phyloP scores from a whole-genome alignment of 2,113 vertebrate genomes.

The Acrocephalus kingi region DNA sequence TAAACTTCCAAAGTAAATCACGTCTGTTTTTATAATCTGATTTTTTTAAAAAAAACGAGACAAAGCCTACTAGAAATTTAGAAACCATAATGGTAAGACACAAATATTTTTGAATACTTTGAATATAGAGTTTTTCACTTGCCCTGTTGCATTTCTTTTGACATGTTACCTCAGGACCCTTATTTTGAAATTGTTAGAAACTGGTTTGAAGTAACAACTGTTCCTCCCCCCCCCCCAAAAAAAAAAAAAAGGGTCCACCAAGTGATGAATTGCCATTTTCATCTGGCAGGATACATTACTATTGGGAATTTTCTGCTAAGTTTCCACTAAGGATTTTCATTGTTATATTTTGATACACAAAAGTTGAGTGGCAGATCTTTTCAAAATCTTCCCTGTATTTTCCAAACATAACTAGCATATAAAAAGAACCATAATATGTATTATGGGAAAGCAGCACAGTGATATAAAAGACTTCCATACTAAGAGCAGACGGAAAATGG shows the following conservation, averaged over 20 bases:
- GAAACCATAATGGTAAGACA: background rate
- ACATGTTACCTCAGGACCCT: background rate
- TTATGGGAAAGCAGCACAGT: slow-evolving; percentile 69
- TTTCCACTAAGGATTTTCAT: slow-evolving; percentile 7
- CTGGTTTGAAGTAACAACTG: slow-evolving; percentile 4
- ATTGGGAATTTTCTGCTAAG: slow-evolving; percentile 47
- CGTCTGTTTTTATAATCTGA: background rate
- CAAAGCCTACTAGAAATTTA: background rate
- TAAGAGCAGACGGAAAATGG: slow-evolving; percentile 79
- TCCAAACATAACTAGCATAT: slow-evolving; percentile 55
- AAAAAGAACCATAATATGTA: slow-evolving; percentile 64
- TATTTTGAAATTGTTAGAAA: slow-evolving; percentile 17
- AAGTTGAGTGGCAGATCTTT: slow-evolving; percentile 66
- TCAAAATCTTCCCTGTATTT: slow-evolving; percentile 58
- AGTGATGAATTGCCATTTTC: slow-evolving; percentile 28
- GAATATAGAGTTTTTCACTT: background rate
- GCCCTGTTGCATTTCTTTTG: background rate
- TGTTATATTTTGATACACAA: slow-evolving; percentile 38
- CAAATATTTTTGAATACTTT: background rate
- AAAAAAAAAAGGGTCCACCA: background rate
- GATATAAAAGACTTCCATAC: slow-evolving; percentile 65
- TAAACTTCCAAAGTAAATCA: background rate
- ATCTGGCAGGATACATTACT: background rate
- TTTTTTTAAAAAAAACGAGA: background rate
- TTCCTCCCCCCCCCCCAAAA: background rate